Evolutionary conservation across 2,888 invertebrate genomes (phyloP).

Genomic region (Hemithea aestivaria): DNA sequence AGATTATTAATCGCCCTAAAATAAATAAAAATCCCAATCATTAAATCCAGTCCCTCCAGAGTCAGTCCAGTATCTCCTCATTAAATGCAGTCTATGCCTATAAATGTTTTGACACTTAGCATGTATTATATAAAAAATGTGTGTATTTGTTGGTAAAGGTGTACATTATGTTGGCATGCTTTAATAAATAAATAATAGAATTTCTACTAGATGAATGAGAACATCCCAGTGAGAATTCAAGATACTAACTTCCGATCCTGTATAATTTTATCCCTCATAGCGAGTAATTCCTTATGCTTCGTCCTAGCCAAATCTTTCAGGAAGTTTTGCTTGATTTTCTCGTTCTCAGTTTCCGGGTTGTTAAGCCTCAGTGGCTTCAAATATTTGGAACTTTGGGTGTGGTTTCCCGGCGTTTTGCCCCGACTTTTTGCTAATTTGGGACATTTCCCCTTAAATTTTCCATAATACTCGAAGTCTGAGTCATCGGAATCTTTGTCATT

Average conservation of each 20-base stretch:
- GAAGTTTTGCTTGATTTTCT: constrained; percentile 57
- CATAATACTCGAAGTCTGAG: constrained; percentile 45
- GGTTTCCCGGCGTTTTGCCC: constrained; percentile 54
- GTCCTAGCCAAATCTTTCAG: constrained; percentile 73
- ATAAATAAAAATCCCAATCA: too few species aligned
- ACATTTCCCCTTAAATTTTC: constrained; percentile 55
- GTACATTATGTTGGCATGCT: too few species aligned
- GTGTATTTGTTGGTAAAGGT: too few species aligned
- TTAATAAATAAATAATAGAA: too few species aligned
- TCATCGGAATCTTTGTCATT: constrained; percentile 51
- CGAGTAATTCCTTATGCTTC: constrained; percentile 77
- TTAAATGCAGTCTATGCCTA: too few species aligned
- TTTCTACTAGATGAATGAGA: too few species aligned
- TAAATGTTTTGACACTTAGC: too few species aligned
- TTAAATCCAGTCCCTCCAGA: too few species aligned
- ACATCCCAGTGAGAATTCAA: neutral
- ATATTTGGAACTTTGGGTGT: constrained; percentile 68
- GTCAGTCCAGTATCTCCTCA: too few species aligned
- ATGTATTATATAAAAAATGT: too few species aligned
- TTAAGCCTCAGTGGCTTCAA: constrained; percentile 40
- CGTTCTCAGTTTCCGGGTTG: constrained; percentile 39
- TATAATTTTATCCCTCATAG: constrained; percentile 74
- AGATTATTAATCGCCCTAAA: too few species aligned
- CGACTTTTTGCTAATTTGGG: constrained; percentile 60
- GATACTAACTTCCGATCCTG: constrained; percentile 80